phyloP scores from a whole-genome alignment of 2,113 vertebrate species.

The Scophthalmus maximus region DNA sequence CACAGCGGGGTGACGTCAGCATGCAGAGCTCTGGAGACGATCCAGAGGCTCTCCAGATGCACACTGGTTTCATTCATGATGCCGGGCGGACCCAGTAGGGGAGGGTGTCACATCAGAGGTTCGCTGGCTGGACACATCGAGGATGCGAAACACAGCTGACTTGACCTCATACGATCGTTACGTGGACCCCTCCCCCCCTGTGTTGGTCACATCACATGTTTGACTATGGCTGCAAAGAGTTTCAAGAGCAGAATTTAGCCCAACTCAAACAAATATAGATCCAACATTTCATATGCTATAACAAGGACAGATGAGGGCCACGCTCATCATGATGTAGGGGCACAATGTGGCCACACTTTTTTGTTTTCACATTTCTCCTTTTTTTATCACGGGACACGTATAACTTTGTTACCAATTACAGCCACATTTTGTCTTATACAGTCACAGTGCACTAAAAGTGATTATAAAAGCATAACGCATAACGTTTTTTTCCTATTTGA shows the following conservation, averaged over 20 bases:
- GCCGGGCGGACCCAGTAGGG: conserved; percentile 28
- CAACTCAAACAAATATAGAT: background rate
- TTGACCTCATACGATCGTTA: conserved; percentile 58
- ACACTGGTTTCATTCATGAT: conserved; percentile 68
- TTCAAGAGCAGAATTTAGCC: background rate
- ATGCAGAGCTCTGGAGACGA: conserved; percentile 56
- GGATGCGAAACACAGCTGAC: conserved; percentile 56
- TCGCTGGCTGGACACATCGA: conserved; percentile 37
- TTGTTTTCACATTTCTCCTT: too few species aligned
- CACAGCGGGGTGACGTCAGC: conserved; percentile 73
- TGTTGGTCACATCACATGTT: background rate
- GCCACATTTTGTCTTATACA: too few species aligned
- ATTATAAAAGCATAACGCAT: too few species aligned
- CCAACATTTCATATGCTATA: background rate
- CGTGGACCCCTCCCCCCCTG: background rate
- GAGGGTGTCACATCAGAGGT: conserved; percentile 57
- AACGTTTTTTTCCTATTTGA: too few species aligned
- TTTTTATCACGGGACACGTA: too few species aligned
- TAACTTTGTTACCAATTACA: too few species aligned
- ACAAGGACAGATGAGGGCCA: background rate
- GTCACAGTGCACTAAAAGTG: too few species aligned
- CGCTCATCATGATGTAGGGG: too few species aligned
- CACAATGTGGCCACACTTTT: too few species aligned
- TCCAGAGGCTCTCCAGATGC: conserved; percentile 73
- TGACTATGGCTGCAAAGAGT: background rate